Evolutionary conservation across 2,888 invertebrate genomes (phyloP).

Genomic region (Subacronicta megacephala): DNA sequence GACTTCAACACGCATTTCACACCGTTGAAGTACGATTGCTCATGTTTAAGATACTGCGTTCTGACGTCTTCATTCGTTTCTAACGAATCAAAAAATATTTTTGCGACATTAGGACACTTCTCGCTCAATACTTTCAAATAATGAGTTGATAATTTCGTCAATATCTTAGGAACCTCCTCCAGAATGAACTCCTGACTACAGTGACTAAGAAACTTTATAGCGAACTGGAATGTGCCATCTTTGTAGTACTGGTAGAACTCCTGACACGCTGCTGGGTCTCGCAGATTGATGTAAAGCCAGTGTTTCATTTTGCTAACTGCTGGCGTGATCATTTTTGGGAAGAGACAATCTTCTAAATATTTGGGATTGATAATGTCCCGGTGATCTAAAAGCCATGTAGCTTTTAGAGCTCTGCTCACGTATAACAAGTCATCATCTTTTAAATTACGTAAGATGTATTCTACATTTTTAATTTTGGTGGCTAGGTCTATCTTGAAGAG

Average conservation of each 20-base stretch:
- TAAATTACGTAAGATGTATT: slow-evolving; percentile 70
- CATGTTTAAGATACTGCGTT: slow-evolving; percentile 50
- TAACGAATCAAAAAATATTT: slow-evolving; percentile 67
- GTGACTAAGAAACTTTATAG: slow-evolving; percentile 65
- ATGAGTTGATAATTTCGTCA: slow-evolving; percentile 67
- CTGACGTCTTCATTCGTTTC: slow-evolving; percentile 53
- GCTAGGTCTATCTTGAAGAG: slow-evolving; percentile 78
- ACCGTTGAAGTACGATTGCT: slow-evolving; percentile 59
- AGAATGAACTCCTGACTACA: slow-evolving; percentile 66
- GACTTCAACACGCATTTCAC: slow-evolving; percentile 66
- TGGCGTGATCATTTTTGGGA: slow-evolving; percentile 71
- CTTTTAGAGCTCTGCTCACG: slow-evolving; percentile 75
- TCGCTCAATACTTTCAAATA: slow-evolving; percentile 69
- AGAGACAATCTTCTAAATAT: slow-evolving; percentile 70
- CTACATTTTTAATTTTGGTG: slow-evolving; percentile 63
- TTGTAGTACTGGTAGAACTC: slow-evolving; percentile 73
- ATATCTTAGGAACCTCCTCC: slow-evolving; percentile 59
- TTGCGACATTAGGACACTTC: slow-evolving; percentile 63
- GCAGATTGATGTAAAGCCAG: slow-evolving; percentile 63
- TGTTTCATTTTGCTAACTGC: slow-evolving; percentile 69
- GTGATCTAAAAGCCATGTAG: slow-evolving; percentile 72
- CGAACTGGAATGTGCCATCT: slow-evolving; percentile 54
- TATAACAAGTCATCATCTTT: slow-evolving; percentile 76
- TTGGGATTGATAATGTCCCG: slow-evolving; percentile 68
- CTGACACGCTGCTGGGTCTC: slow-evolving; percentile 62